Evolutionary conservation across 2,797 vertebrate species (phyloP), one percentile per base, ranked within the genome.

Genomic region (Danio albolineatus): DNA sequence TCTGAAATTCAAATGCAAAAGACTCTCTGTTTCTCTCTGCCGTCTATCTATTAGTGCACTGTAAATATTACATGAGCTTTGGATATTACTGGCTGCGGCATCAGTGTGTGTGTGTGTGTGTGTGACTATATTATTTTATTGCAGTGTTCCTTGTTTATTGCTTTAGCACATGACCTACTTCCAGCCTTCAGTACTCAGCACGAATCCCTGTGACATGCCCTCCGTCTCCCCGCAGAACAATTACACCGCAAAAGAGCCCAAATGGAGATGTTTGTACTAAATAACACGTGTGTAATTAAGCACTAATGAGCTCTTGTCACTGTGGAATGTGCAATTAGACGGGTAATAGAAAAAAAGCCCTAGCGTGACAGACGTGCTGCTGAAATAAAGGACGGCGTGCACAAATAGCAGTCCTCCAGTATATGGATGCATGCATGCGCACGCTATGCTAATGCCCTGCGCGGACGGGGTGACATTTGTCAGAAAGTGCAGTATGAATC

Each of bases 201-300:
- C 19, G 65, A 79, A 89, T 78, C 80, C n/a, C 86, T 80, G 87
- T 86, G 85, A 91, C 88, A 91, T 90, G 89, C 85, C 87, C 85
- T 87, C 90, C 89, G 92, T 95, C 90, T 92, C 95, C 94, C 94
- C 88, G 90, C 93, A 88, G 95, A 97, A 96, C 96, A 95, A 94
- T 97, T 96, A 96, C 95, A 93, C 93, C 93, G 95, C 94, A 91
- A 94, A 95, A 82, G 74, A 93, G 94, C 95, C 94, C 96, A 97
- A 98, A 98, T 97, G 95, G 96, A 98, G 97, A 98, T 99, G 97
- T 99, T 99, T 99, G 96, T 96, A 95, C 96, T 98, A 98, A 98
- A 98, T 97, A 99, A 97, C 97, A 97, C 97, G 96, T 98, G 97
- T 96, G 96, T 98, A 98, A 99, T 98, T 98, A 98, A 96, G 96